These are phyloP conservation scores for Myxocyprinus asiaticus DNA, from an alignment of 2,113 vertebrate species.

Conservation along the genomic window DNA sequence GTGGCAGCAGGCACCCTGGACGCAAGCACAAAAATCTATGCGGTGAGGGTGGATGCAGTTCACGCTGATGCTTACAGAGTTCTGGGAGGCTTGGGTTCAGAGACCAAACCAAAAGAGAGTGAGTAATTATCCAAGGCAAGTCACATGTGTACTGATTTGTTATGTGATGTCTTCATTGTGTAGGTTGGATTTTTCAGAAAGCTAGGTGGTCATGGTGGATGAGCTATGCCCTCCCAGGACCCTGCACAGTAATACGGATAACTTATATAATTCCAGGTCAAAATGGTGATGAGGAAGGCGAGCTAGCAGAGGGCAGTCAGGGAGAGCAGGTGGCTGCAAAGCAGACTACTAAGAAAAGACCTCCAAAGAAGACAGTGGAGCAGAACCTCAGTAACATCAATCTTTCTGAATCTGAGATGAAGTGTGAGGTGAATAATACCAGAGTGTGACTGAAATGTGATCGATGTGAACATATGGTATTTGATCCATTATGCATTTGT, in stretches of 20 bases:
- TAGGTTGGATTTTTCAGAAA: not conserved
- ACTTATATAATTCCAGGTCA: slow-evolving; percentile 49
- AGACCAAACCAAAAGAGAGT: slow-evolving; percentile 69
- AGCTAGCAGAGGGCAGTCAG: slow-evolving; percentile 24
- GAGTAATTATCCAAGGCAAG: slow-evolving; percentile 1
- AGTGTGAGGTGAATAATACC: slow-evolving; percentile 76
- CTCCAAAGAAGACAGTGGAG: slow-evolving; percentile 83
- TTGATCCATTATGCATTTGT: not conserved
- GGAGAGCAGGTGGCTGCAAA: slow-evolving; percentile 60
- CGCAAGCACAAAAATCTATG: slow-evolving; percentile 95
- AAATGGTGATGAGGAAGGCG: slow-evolving; percentile 42
- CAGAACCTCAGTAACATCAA: slow-evolving; percentile 88
- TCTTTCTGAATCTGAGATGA: slow-evolving; percentile 72
- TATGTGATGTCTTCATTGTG: not conserved
- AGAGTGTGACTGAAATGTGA: not conserved
- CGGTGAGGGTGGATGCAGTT: slow-evolving; percentile 87
- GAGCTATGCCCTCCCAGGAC: too few species aligned
- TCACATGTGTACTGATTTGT: not conserved
- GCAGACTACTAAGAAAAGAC: slow-evolving; percentile 75
- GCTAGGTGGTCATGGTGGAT: not conserved
- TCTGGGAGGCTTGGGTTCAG: slow-evolving; percentile 84
- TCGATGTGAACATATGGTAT: too few species aligned
- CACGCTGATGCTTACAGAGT: slow-evolving; percentile 89
- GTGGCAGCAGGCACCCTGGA: slow-evolving; percentile 91
- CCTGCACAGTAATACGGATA: not conserved